A percentile compares a stretch with the other conserved stretches of the same genome.
These are phyloP conservation scores for Cheilosia soror DNA, from an alignment of 2,888 invertebrate genomes.

Conservation along the genomic window DNA sequence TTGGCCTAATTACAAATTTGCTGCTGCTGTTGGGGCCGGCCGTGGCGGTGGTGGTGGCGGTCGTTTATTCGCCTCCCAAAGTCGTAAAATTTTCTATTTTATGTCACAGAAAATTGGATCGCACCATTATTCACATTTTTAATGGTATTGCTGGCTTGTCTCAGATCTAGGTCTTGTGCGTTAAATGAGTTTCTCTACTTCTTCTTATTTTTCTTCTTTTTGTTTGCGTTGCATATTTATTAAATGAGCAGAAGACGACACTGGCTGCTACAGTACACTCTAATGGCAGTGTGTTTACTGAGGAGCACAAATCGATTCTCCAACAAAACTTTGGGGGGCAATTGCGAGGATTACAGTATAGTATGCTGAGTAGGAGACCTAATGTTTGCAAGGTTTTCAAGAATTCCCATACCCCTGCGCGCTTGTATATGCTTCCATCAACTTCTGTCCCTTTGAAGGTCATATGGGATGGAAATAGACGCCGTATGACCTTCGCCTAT, in stretches of 20 bases:
- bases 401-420: neutral
- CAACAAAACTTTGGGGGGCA: neutral
- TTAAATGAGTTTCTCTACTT: conserved; percentile 57
- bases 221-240: conserved; percentile 67
- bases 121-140: conserved; percentile 75
- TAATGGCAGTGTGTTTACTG: conserved; percentile 18
- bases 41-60: conserved; percentile 55
- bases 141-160: conserved; percentile 63
- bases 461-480: conserved; percentile 39
- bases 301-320: conserved; percentile 44
- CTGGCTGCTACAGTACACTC: neutral
- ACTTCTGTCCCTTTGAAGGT: conserved; percentile 43
- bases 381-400: conserved; percentile 18
- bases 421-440: neutral
- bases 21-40: neutral
- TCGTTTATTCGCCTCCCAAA: conserved; percentile 65
- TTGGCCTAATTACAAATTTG: conserved; percentile 73
- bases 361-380: conserved; percentile 37
- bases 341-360: conserved; percentile 29
- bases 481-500: conserved; percentile 49
- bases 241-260: conserved; percentile 30
- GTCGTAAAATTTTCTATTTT: conserved; percentile 72
- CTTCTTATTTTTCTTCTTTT: conserved; percentile 44
- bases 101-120: conserved; percentile 75
- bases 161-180: conserved; percentile 68